A percentile compares a stretch with the other conserved stretches of the same genome.
These are phyloP conservation scores for Clarias laeviceps DNA, from an alignment of 2,797 vertebrate species.

Conservation along the genomic window DNA sequence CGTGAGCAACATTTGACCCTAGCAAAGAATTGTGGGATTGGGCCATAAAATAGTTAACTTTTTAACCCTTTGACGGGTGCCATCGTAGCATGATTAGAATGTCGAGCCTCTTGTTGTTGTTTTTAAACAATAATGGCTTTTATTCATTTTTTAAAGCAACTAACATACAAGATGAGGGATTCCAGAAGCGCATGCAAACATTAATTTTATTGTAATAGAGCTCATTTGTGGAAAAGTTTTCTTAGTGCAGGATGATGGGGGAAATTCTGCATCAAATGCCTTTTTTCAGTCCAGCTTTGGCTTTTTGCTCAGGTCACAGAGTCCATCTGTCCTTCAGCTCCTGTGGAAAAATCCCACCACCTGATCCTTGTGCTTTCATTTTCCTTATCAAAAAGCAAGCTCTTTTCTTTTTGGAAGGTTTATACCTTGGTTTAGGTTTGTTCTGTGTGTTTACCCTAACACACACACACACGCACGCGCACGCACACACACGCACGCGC, in stretches of 20 bases:
- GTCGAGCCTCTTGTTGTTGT: conserved; percentile 3
- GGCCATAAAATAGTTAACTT: conserved; percentile 69
- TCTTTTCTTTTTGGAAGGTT: background rate
- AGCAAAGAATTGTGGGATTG: conserved; percentile 64
- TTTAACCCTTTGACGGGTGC: conserved; percentile 26
- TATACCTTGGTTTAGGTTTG: background rate
- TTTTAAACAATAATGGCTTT: background rate
- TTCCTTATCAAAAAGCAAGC: conserved; percentile 9
- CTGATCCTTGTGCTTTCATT: background rate
- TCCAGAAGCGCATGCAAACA: background rate
- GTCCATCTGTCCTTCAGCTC: background rate
- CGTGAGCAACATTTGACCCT: conserved; percentile 44
- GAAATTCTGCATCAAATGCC: background rate
- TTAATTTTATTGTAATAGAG: background rate
- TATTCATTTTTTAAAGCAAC: background rate
- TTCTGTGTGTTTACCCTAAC: background rate
- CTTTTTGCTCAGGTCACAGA: background rate
- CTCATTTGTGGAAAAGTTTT: background rate
- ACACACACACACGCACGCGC: background rate
- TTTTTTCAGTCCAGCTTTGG: conserved; percentile 1
- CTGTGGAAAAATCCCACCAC: conserved; percentile 3
- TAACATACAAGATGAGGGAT: background rate
- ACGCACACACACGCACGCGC: background rate
- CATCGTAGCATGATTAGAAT: conserved; percentile 12
- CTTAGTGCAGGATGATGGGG: background rate